Conservation (phyloP, 1,140 invertebrate species). For the Drosophila ohnishii region DNA sequence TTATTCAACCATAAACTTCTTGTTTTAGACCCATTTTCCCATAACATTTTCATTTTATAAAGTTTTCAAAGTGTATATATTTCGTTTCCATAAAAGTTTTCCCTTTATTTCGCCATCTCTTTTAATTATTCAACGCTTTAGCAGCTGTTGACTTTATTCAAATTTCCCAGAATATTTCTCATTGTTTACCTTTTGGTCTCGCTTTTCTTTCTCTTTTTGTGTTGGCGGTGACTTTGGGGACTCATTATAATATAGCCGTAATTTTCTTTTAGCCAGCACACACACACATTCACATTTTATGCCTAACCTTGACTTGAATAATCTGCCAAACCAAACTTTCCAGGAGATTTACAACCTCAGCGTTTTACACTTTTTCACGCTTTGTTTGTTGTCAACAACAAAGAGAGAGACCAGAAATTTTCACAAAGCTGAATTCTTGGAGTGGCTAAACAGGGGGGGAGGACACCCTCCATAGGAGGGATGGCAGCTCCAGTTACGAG, state of each 20-base stretch:
- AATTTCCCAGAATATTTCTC: constrained; percentile 42
- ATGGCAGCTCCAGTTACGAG: constrained; percentile 26
- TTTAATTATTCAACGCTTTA: constrained; percentile 46
- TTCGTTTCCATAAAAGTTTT: constrained; percentile 19
- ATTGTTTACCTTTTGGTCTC: constrained; percentile 26
- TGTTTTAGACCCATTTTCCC: not conserved
- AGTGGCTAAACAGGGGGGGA: constrained; percentile 5
- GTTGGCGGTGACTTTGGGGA: constrained; percentile 25
- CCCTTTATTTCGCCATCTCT: not conserved
- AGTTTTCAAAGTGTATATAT: constrained; percentile 11
- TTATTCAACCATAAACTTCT: not conserved
- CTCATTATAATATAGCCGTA: constrained; percentile 44
- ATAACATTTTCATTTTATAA: not conserved
- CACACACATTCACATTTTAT: constrained; percentile 12
- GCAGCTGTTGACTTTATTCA: constrained; percentile 53
- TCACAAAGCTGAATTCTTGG: constrained; percentile 28
- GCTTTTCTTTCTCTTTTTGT: constrained; percentile 6
- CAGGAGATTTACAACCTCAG: constrained; percentile 37
- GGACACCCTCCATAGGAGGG: not conserved
- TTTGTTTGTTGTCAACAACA: constrained; percentile 40
- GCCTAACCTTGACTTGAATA: constrained; percentile 38
- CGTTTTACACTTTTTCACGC: constrained; percentile 39
- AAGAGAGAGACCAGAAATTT: constrained; percentile 13
- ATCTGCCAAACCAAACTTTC: constrained; percentile 40
- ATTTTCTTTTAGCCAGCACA: constrained; percentile 33